Evolutionary conservation across 1,140 invertebrate species (phyloP), one percentile per base, ranked within the genome.

Genomic region (Vanessa tameamea): DNA sequence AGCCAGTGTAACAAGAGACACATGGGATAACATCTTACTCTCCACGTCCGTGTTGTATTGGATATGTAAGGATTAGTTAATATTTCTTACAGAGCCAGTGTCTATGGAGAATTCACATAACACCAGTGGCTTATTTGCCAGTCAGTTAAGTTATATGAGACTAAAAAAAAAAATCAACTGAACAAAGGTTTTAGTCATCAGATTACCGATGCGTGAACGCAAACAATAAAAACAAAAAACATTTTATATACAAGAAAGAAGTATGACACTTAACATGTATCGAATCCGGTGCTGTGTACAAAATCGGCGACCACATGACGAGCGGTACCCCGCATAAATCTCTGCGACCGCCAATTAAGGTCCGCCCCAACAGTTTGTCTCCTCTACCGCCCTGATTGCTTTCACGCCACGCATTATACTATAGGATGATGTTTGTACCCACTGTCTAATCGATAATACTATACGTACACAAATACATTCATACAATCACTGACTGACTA

Each of bases 341-440:
- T 92, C 83, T 37, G 81, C 85, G 87, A 91, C 90, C 90, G 88
- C 89, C 89, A 92, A 92, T 92, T 92, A 92, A 88, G 86, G 84
- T 72, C 82, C 84, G 78, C 85, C 84, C 84, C 89, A 87, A 90
- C 88, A 92, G 87, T 92, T 91, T 91, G 89, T 92, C 87, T 90
- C 87, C 87, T 79, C 81, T 37, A 37, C 82, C 82, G 83, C 83
- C 85, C 84, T 86, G 86, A 88, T 89, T 90, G 88, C 88, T 90
- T 84, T 79, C 84, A 77, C 83, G 69, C 61, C 65, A 78, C 69
- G 66, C 65, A 72, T 51, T 69, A 47, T 26, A 43, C 64, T 72
- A 64, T 72, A 73, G 64, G n/a, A 61, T 64, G 47, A 64, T 48
- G 26, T 14, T n/a, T 31, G 31, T 57, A 53, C 57, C 31, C 14